phyloP scores from a whole-genome alignment of 1,140 invertebrate genomes.

The Lamellibrachia luymesi region DNA sequence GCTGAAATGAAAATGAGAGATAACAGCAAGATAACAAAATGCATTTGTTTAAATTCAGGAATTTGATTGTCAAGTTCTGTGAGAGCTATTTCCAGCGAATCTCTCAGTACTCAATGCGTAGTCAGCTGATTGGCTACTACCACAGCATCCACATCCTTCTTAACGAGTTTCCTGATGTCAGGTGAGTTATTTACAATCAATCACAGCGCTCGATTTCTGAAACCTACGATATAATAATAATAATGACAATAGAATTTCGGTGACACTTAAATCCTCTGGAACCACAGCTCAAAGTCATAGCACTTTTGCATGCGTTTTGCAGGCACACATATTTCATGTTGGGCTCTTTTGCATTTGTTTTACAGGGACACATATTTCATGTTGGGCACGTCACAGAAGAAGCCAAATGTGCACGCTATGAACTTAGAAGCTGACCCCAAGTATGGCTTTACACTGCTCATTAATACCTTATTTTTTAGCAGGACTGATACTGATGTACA shows the following conservation, averaged over 20 bases:
- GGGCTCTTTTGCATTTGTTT: not conserved
- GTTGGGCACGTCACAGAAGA: slow-evolving; percentile 51
- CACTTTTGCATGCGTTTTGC: no score
- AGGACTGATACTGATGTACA: not conserved
- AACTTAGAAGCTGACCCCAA: slow-evolving; percentile 46
- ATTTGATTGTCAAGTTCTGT: slow-evolving; percentile 48
- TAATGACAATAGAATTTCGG: no score
- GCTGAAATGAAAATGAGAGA: no score
- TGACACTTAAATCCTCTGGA: not conserved
- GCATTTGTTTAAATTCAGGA: slow-evolving; percentile 32
- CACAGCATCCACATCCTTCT: slow-evolving; percentile 50
- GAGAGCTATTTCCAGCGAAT: slow-evolving; percentile 44
- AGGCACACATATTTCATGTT: not conserved
- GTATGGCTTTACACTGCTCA: slow-evolving; percentile 28
- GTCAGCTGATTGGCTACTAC: slow-evolving; percentile 53
- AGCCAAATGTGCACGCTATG: slow-evolving; percentile 34
- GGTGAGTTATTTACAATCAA: slow-evolving; percentile 31
- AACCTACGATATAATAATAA: not conserved
- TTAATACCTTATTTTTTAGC: not conserved
- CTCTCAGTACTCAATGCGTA: slow-evolving; percentile 50
- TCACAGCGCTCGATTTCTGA: no score
- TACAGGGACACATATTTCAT: slow-evolving; percentile 53
- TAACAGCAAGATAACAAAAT: no score
- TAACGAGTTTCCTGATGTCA: slow-evolving; percentile 51
- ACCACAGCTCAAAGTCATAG: not conserved